Conservation (phyloP, 53 echinoderm and acorn worm genomes). For the Luidia sarsii region DNA sequence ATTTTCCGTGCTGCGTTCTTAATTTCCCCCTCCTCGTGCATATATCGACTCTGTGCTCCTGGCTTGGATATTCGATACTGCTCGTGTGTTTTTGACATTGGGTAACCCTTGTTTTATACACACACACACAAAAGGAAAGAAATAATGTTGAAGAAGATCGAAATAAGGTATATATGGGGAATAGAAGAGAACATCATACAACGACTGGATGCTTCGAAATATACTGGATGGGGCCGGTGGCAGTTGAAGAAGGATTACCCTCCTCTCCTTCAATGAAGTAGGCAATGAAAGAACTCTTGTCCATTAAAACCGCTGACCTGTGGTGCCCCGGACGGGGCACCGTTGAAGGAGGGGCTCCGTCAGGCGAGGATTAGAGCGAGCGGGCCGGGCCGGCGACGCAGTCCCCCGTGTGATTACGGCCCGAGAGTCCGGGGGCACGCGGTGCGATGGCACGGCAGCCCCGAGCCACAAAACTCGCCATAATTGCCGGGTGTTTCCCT, state of each 20-base stretch:
- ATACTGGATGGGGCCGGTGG: slow-evolving; percentile 2
- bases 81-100: no score
- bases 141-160: no score
- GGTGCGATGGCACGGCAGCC: background rate
- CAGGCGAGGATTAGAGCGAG: background rate
- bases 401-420: background rate
- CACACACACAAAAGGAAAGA: no score
- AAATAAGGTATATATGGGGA: no score
- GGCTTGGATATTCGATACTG: no score
- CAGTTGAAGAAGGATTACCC: background rate
- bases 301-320: slow-evolving; percentile 22
- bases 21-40: no score
- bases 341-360: slow-evolving; percentile 10
- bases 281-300: slow-evolving; percentile 22
- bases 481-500: no score
- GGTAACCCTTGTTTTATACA: background rate
- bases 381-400: background rate
- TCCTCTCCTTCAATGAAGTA: background rate
- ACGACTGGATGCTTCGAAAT: no score
- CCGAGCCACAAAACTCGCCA: no score
- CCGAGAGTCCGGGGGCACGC: background rate
- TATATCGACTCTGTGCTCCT: no score
- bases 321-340: background rate
- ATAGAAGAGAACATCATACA: no score
- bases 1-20: no score